phyloP scores from a whole-genome alignment of 2,113 vertebrate species.

The Parus major region DNA sequence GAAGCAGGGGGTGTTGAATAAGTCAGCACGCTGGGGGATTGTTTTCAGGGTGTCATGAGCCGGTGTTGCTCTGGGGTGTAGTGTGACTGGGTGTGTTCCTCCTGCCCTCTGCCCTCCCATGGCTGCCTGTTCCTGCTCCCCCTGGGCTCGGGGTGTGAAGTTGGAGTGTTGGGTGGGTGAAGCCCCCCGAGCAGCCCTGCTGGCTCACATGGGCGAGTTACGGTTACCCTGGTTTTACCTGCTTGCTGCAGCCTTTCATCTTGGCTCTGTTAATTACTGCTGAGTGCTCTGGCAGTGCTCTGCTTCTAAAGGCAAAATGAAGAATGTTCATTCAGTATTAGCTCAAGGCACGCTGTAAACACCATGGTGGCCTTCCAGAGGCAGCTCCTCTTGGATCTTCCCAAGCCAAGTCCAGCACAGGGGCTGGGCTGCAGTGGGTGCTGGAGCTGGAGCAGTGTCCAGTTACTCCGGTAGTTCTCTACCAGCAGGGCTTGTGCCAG shows the following conservation, averaged over 20 bases:
- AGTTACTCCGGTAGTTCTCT: not conserved
- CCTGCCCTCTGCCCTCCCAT: not conserved
- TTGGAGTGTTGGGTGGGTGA: not conserved
- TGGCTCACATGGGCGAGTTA: not conserved
- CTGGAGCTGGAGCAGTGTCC: not conserved
- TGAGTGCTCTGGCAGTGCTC: slow-evolving; percentile 21
- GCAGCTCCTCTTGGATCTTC: not conserved
- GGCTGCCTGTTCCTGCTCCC: accelerated
- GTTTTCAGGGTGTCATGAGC: not conserved
- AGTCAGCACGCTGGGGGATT: not conserved
- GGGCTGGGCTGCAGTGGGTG: not conserved
- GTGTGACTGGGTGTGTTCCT: not conserved
- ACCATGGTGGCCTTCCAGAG: not conserved
- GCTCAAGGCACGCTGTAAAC: accelerated
- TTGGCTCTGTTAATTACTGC: slow-evolving; percentile 44
- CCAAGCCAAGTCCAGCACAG: not conserved
- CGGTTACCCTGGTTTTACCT: not conserved
- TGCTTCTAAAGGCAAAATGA: not conserved
- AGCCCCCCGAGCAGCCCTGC: not conserved
- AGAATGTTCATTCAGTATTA: not conserved
- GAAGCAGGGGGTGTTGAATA: not conserved
- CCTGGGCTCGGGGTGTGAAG: not conserved
- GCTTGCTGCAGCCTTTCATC: slow-evolving; percentile 10
- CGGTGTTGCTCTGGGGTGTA: accelerated
- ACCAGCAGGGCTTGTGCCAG: not conserved